phyloP scores from a whole-genome alignment of 2,888 invertebrate species.

The Drosophila nr. perissopoda region DNA sequence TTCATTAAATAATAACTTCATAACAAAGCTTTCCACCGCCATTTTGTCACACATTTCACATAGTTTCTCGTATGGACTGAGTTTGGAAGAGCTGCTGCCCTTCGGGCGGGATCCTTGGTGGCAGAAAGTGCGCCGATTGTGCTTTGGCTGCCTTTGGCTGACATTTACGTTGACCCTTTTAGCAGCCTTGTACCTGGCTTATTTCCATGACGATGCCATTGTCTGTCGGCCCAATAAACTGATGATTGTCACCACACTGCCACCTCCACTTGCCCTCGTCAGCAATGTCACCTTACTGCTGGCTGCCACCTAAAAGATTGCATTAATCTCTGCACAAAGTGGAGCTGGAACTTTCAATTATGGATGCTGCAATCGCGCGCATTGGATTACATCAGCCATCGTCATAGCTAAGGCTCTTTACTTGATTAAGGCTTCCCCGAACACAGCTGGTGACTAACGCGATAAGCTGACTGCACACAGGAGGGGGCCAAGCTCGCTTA shows the following conservation, averaged over 20 bases:
- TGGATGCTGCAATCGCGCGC: constrained; percentile 53
- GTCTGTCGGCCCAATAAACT: constrained; percentile 43
- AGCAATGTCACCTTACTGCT: constrained; percentile 40
- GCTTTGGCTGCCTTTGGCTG: constrained; percentile 86
- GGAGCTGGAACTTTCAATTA: constrained; percentile 31
- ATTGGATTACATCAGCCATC: constrained; percentile 63
- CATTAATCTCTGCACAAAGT: constrained; percentile 21
- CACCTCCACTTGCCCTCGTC: constrained; percentile 38
- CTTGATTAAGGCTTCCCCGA: constrained; percentile 13
- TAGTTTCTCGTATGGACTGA: constrained; percentile 83
- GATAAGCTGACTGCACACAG: constrained; percentile 28
- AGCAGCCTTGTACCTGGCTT: constrained; percentile 84
- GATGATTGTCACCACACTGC: constrained; percentile 46
- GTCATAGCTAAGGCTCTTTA: constrained; percentile 1
- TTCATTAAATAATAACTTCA: constrained; percentile 77
- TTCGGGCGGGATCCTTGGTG: constrained; percentile 85
- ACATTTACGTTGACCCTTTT: constrained; percentile 85
- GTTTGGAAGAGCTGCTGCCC: constrained; percentile 86
- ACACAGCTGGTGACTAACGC: constrained; percentile 25
- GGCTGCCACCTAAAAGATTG: constrained; percentile 34
- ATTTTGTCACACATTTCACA: constrained; percentile 16
- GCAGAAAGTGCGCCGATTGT: constrained; percentile 85
- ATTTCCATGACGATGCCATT: constrained; percentile 49
- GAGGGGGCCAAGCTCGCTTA: not conserved
- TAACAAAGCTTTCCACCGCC: constrained; percentile 13